These are phyloP conservation scores for Pseudomugil gertrudae DNA, from an alignment of 2,797 vertebrate genomes.

Conservation along the genomic window DNA sequence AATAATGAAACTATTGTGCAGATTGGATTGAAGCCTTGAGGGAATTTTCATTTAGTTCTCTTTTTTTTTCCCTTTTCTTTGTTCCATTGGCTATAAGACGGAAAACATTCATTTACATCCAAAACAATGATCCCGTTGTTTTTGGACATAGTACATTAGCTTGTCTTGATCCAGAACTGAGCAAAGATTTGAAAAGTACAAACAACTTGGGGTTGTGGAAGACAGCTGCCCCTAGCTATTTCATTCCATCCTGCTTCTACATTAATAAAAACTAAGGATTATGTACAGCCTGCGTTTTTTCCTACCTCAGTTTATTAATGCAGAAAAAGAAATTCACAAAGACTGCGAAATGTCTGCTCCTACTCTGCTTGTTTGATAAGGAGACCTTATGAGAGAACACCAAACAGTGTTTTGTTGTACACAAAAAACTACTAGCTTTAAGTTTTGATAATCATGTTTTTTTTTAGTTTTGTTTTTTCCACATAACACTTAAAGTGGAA, in stretches of 20 bases:
- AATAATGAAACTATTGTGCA: slow-evolving; percentile 38
- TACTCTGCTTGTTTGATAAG: slow-evolving; percentile 75
- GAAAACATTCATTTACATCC: slow-evolving; percentile 54
- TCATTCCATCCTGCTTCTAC: slow-evolving; percentile 74
- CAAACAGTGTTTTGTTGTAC: slow-evolving; percentile 50
- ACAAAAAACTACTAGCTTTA: slow-evolving; percentile 63
- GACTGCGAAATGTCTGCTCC: slow-evolving; percentile 75
- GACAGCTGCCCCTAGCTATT: slow-evolving; percentile 65
- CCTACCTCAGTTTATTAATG: slow-evolving; percentile 95
- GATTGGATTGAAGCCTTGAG: slow-evolving; percentile 45
- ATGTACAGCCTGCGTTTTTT: slow-evolving; percentile 86
- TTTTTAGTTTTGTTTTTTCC: slow-evolving; percentile 18
- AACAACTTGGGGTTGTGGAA: slow-evolving; percentile 71
- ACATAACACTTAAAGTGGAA: slow-evolving; percentile 64
- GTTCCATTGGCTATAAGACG: slow-evolving; percentile 25
- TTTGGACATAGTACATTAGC: slow-evolving; percentile 45
- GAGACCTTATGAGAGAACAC: slow-evolving; percentile 69
- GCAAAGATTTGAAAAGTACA: slow-evolving; percentile 69
- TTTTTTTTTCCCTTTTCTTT: slow-evolving; percentile 22
- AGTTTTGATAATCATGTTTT: slow-evolving; percentile 47
- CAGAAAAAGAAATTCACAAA: slow-evolving; percentile 82
- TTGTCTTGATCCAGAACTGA: slow-evolving; percentile 55
- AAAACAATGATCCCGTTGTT: slow-evolving; percentile 39
- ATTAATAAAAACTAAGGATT: slow-evolving; percentile 81
- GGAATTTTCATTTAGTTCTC: slow-evolving; percentile 27